These are phyloP conservation scores for Pandemis corylana DNA, from an alignment of 2,888 invertebrate species.

Conservation along the genomic window DNA sequence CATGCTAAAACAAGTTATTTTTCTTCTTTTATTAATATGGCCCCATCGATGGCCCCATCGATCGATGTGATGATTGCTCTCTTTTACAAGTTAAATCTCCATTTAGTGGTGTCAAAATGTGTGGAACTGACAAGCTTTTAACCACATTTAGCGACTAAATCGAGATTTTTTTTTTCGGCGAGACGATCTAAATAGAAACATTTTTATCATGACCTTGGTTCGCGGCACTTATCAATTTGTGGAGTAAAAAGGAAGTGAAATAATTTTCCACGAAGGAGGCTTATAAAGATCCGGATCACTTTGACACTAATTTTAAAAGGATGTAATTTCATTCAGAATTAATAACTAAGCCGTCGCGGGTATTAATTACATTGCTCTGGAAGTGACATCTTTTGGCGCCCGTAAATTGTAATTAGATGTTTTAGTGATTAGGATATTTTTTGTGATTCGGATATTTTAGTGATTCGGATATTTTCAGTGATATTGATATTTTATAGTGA, in stretches of 20 bases:
- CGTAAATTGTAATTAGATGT: background rate
- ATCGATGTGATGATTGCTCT: no score
- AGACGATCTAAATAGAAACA: no score
- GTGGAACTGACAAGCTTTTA: no score
- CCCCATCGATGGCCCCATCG: no score
- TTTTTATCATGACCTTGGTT: background rate
- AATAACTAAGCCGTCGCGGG: slow-evolving; percentile 25
- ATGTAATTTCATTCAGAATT: slow-evolving; percentile 27
- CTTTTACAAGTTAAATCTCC: no score
- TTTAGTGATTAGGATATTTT: background rate
- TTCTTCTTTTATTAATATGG: no score
- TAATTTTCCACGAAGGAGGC: slow-evolving; percentile 14
- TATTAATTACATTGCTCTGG: slow-evolving; percentile 25
- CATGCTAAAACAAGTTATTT: no score
- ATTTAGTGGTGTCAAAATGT: no score
- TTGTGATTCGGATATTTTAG: no score
- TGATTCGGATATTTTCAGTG: no score
- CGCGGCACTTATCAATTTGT: background rate
- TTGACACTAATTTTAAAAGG: slow-evolving; percentile 22
- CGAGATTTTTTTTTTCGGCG: no score
- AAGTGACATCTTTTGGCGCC: slow-evolving; percentile 25
- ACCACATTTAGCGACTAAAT: no score
- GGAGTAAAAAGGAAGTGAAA: background rate
- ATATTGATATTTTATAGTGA: background rate
- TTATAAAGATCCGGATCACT: slow-evolving; percentile 28